Evolutionary conservation across 2,113 vertebrate genomes (phyloP).

Genomic region (Marmota monax): DNA sequence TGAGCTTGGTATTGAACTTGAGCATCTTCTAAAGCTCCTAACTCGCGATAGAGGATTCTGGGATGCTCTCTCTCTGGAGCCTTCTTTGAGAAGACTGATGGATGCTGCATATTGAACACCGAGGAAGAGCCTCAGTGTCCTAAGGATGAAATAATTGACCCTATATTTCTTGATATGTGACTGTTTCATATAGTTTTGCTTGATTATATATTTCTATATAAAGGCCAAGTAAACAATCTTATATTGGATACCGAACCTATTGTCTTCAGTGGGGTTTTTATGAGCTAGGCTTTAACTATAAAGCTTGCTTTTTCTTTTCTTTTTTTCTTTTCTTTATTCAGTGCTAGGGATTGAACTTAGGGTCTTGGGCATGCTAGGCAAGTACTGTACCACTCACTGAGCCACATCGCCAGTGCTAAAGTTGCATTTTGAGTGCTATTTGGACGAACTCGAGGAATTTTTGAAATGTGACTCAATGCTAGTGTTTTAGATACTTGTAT

Average conservation of each 20-base stretch:
- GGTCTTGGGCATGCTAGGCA: too few relatives aligned
- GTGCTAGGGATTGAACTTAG: too few relatives aligned
- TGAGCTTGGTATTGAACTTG: neutral
- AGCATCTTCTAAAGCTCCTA: neutral
- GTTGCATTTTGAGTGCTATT: neutral
- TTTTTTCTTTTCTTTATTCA: too few relatives aligned
- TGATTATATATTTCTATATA: neutral
- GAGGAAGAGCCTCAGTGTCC: neutral
- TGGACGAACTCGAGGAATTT: neutral
- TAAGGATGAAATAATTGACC: neutral
- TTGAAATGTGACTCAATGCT: neutral
- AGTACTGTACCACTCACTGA: too few relatives aligned
- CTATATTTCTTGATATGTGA: neutral
- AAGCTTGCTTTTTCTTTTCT: neutral
- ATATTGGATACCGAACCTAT: neutral
- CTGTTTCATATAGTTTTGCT: neutral
- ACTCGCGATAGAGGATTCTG: constrained; percentile 14
- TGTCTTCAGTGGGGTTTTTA: neutral
- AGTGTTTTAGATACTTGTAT: neutral
- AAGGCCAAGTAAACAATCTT: neutral
- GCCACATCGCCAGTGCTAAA: too few relatives aligned
- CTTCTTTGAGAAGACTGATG: neutral
- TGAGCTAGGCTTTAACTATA: neutral
- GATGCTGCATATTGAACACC: neutral
- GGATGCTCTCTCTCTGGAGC: neutral